Evolutionary conservation across 1,140 invertebrate species (phyloP).

Genomic region (Drosophila sulfurigaster): DNA sequence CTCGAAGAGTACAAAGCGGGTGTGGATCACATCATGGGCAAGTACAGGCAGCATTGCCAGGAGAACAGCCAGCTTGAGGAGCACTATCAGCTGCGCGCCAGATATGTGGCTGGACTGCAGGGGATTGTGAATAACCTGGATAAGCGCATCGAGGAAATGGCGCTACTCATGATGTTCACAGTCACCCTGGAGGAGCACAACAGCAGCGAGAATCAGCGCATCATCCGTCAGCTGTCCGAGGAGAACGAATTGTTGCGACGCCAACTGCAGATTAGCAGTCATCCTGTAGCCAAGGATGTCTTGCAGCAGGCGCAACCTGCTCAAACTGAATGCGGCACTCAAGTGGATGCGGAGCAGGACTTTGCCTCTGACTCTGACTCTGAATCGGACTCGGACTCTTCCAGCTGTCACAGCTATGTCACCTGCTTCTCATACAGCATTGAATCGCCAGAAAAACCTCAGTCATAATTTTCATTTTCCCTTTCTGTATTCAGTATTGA

Average conservation of each 20-base stretch:
- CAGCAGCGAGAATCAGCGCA: slow-evolving; percentile 35
- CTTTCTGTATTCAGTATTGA: not conserved
- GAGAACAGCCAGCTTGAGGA: slow-evolving; percentile 39
- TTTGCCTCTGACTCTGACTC: not conserved
- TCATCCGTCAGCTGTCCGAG: slow-evolving; percentile 36
- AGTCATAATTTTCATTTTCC: not conserved
- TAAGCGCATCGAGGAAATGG: slow-evolving; percentile 57
- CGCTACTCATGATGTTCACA: slow-evolving; percentile 41
- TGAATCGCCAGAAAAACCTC: not conserved
- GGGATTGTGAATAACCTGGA: slow-evolving; percentile 42
- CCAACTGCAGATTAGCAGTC: slow-evolving; percentile 53
- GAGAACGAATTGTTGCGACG: slow-evolving; percentile 61
- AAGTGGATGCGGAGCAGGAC: slow-evolving; percentile 21
- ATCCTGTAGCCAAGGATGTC: not conserved
- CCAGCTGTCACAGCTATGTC: slow-evolving; percentile 52
- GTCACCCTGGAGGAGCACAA: slow-evolving; percentile 43
- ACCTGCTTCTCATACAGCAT: slow-evolving; percentile 39
- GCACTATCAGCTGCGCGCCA: slow-evolving; percentile 38
- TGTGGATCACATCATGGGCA: slow-evolving; percentile 47
- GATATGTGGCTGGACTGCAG: slow-evolving; percentile 43
- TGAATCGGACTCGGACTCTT: not conserved
- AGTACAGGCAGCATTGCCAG: slow-evolving; percentile 57
- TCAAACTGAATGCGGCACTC: slow-evolving; percentile 47
- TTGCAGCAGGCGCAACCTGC: slow-evolving; percentile 33
- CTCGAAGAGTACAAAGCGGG: slow-evolving; percentile 47